Evolutionary conservation across 2,888 invertebrate species (phyloP).

Genomic region (Tetropium fuscum): DNA sequence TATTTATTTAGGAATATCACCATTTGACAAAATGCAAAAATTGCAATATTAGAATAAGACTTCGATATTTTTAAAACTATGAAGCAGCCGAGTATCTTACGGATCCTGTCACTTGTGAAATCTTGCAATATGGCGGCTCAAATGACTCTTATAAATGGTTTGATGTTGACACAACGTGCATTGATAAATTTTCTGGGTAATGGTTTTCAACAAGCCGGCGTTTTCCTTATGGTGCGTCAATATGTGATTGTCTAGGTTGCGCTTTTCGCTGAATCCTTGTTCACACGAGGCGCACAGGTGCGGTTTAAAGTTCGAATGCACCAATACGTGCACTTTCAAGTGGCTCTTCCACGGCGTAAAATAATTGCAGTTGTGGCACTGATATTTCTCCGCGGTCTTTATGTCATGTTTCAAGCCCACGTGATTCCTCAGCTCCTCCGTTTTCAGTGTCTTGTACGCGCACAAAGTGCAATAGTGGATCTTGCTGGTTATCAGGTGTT

Average conservation of each 20-base stretch:
- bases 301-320: conserved; percentile 14
- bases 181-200: conserved; percentile 25
- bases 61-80: too few relatives aligned
- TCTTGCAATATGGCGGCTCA: neutral
- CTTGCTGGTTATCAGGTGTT: neutral
- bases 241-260: conserved; percentile 29
- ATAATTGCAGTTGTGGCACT: conserved; percentile 9
- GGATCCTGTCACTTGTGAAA: neutral
- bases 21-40: too few relatives aligned
- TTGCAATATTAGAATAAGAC: too few relatives aligned
- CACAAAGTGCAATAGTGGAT: conserved; percentile 23
- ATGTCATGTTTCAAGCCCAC: too few relatives aligned
- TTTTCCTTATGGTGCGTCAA: conserved; percentile 27
- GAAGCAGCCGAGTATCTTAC: too few relatives aligned
- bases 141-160: conserved; percentile 21
- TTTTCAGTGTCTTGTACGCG: conserved; percentile 18
- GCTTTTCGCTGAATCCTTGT: conserved; percentile 29
- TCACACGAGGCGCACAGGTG: conserved; percentile 29
- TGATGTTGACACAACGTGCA: conserved; percentile 24
- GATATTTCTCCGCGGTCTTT: neutral
- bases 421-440: neutral
- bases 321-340: conserved; percentile 27
- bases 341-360: neutral
- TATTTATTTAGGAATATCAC: too few relatives aligned
- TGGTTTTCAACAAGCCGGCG: conserved; percentile 4